Base-by-base conservation (phyloP, 2,113 vertebrate genomes). In the Oreochromis tanganicae region DNA sequence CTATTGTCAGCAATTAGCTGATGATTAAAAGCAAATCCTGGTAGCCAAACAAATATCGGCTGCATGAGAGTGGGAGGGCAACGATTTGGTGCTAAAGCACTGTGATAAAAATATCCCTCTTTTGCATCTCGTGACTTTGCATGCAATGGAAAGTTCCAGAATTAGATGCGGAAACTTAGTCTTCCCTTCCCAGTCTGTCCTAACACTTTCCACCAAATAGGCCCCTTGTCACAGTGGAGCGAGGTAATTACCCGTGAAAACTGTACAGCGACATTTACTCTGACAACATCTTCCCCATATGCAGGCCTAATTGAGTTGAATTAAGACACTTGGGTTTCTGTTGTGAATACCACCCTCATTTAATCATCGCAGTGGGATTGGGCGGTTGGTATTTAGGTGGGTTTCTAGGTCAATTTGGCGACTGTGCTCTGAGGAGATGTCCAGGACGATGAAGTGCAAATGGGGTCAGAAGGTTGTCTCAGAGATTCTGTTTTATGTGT, bases 291-390 rank as follows among this genome's bases (percentile, higher is more conserved):
- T 83, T 81, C 43, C 54, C 41, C 48, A 13, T 48, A 86, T 82
- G 43, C 78, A 56, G 41, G 46, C 66, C 78, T 92, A 95, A 96
- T 95, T 96, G 92, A 91, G 68, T 87, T 89, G 91, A 90, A 93
- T 94, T 85, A 88, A 90, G 92, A 91, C 87, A 87, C 87, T 81
- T 63, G 38, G 80, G 83, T 79, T 78, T 89, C 38, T 71, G 11
- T 73, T 46, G 83, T 91, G 92, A 94, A 91, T 89, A 88, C 66
- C 86, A 84, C 54, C 52, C 66, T 54, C 34, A 27, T 93, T 84
- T 88, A 87, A 84, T 90, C 66, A 86, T 84, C 13, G 81, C 83
- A 57, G 36, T 43, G 82, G 87, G 81, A 75, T 80, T 29, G 80
- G 79, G 14, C 54, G 38, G 38, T 75, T 92, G 92, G 84, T 94